Base-by-base conservation (phyloP, 2,888 invertebrate species). In the Rhabditophanes sp. region DNA sequence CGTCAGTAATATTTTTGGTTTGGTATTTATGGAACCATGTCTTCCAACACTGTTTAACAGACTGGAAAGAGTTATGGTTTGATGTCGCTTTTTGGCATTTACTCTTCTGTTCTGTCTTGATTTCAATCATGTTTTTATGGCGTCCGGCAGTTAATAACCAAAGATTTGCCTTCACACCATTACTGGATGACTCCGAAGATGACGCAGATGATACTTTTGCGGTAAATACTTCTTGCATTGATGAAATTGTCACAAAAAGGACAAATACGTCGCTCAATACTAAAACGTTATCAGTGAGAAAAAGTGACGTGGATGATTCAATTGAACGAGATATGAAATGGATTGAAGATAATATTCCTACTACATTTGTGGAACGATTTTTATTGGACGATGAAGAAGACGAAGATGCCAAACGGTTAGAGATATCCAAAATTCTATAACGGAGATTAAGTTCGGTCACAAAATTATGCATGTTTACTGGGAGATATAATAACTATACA, bases 41-140 rank as follows among this genome's bases (percentile, higher is more conserved):
- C 38, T 57, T 79, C 33, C 75, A 77, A 34, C 69, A 71, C 21
- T 87, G 85, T 66, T 74, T 83, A 26, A 76, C 78, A 77, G 78
- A 80, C 45, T 88, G 87, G 87, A 79, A 78, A 60, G 78, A 81
- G 59, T 73, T 83, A 8, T 90, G 88, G 88, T 70, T 88, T 56
- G 85, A 88, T 65, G 82, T 83, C 47, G 87, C 83, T 3, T 88
- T 82, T 68, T 88, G 88, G 88, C 87, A 85, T 68, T 75, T 87
- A 21, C 72, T 87, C 37, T 88, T 90, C 69, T 82, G 81, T 11
- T 74, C 79, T 46, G 75, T 90, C 35, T 72, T 90, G 16, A 69
- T 81, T 22, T 82, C 82, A 20, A 88, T 90, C 51, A 87, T 88
- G 82, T 75, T 88, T 43, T 74, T 88, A 42, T 88, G 87, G 87